Evolutionary conservation across 1,140 invertebrate genomes (phyloP).

Genomic region (Periplaneta americana): DNA sequence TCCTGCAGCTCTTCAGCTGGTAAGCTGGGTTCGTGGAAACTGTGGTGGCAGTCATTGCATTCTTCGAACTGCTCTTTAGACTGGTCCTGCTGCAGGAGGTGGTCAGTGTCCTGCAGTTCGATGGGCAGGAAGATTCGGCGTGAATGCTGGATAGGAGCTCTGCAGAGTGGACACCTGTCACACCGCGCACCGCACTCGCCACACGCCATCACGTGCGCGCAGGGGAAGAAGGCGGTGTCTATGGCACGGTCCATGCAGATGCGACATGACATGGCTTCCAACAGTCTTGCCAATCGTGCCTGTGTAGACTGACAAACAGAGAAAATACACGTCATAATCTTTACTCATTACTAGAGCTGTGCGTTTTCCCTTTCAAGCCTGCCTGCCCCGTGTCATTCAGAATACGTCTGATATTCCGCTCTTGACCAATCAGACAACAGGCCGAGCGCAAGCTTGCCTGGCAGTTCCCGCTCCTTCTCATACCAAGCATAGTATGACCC

Average conservation of each 20-base stretch:
- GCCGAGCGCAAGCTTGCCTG: too few relatives aligned
- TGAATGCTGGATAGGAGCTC: conserved; percentile 63
- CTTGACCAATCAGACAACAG: too few relatives aligned
- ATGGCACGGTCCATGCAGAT: conserved; percentile 78
- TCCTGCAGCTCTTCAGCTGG: background rate
- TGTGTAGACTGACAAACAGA: conserved; percentile 25
- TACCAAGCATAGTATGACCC: too few relatives aligned
- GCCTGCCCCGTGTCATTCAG: too few relatives aligned
- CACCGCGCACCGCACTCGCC: conserved; percentile 61
- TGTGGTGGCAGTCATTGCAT: background rate
- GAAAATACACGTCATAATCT: background rate
- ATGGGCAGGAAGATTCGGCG: conserved; percentile 66
- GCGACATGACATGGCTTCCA: conserved; percentile 70
- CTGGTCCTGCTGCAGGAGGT: background rate
- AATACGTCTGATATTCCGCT: too few relatives aligned
- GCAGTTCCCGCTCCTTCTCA: too few relatives aligned
- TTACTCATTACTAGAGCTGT: too few relatives aligned
- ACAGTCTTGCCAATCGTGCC: conserved; percentile 48
- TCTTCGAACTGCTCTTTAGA: background rate
- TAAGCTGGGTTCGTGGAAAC: too few relatives aligned
- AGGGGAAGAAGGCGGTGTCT: conserved; percentile 77
- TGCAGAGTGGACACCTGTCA: conserved; percentile 69
- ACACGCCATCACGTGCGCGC: conserved; percentile 76
- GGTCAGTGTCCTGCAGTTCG: conserved; percentile 31
- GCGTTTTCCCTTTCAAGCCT: too few relatives aligned